Conservation (phyloP, 2,797 vertebrate genomes). For the Apogon talboti region DNA sequence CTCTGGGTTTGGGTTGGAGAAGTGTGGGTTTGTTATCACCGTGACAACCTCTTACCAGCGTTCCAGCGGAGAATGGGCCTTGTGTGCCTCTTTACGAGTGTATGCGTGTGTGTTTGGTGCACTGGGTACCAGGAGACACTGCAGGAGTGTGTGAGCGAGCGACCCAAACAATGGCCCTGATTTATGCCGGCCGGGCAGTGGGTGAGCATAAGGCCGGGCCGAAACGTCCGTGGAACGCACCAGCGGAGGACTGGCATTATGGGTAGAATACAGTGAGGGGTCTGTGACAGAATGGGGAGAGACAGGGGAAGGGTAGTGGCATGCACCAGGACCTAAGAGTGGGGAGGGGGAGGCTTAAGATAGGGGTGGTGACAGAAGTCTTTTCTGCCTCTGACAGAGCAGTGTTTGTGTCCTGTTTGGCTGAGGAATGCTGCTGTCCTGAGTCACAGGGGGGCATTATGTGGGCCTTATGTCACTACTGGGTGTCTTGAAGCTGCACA, state of each 20-base stretch:
- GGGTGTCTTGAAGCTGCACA: constrained; percentile 73
- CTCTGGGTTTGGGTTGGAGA: constrained; percentile 27
- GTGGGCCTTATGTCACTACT: constrained; percentile 77
- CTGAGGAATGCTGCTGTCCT: constrained; percentile 78
- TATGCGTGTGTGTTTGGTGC: constrained; percentile 60
- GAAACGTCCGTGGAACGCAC: constrained; percentile 81
- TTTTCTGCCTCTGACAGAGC: constrained; percentile 83
- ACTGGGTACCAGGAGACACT: constrained; percentile 79
- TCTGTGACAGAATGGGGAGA: constrained; percentile 75
- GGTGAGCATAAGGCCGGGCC: constrained; percentile 78
- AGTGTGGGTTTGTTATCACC: constrained; percentile 73
- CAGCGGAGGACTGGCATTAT: constrained; percentile 84
- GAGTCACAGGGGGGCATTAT: constrained; percentile 76
- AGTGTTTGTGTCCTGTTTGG: constrained; percentile 79
- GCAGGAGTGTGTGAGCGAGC: constrained; percentile 65
- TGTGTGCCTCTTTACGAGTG: constrained; percentile 56
- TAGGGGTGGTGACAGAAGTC: constrained; percentile 80
- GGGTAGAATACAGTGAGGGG: constrained; percentile 79
- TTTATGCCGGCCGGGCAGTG: constrained; percentile 78
- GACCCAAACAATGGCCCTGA: constrained; percentile 79
- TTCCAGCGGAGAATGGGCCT: constrained; percentile 77
- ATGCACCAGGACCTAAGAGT: constrained; percentile 75
- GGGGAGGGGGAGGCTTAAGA: constrained; percentile 61
- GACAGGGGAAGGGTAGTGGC: constrained; percentile 77
- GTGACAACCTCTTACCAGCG: constrained; percentile 79